A percentile compares a stretch with the other conserved stretches of the same genome.
phyloP scores from a whole-genome alignment of 64 coral and sea anemone species.

The Stichodactyla mertensii region DNA sequence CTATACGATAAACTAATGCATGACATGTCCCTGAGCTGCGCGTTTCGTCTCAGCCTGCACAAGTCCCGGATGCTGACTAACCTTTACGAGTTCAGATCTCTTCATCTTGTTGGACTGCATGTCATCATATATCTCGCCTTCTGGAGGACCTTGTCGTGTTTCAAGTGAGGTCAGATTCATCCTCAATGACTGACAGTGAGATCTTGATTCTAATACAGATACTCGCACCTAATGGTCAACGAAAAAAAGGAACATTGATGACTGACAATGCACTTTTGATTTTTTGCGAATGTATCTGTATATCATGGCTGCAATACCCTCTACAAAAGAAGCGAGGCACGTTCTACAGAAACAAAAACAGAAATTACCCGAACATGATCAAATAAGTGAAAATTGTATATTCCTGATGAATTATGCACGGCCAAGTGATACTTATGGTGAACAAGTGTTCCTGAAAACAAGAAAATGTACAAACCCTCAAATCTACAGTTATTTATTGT shows the following conservation, averaged over 20 bases:
- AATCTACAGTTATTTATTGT: too few relatives aligned
- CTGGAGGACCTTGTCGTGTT: conserved; percentile 41
- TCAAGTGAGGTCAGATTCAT: conserved; percentile 60
- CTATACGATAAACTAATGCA: not conserved
- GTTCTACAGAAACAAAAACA: too few relatives aligned
- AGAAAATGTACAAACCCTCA: not conserved
- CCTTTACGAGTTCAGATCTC: conserved; percentile 64
- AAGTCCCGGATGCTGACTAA: not conserved
- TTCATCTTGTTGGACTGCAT: conserved; percentile 47
- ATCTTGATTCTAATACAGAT: conserved; percentile 48
- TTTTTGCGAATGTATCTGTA: too few relatives aligned
- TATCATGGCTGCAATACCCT: too few relatives aligned
- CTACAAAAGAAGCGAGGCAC: too few relatives aligned
- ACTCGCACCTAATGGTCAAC: conserved; percentile 52
- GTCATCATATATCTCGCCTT: not conserved
- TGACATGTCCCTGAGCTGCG: too few relatives aligned
- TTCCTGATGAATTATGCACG: conserved; percentile 48
- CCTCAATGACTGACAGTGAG: conserved; percentile 66
- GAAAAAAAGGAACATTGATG: not conserved
- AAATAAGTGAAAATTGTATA: conserved; percentile 65
- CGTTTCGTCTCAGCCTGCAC: not conserved
- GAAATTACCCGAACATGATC: conserved; percentile 70
- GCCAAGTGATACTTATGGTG: conserved; percentile 43
- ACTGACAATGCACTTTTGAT: not conserved
- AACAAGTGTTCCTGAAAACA: conserved; percentile 41